A percentile compares a stretch with the other conserved stretches of the same genome.
phyloP scores from a whole-genome alignment of 2,888 invertebrate genomes.

The Luffia ferchaultella region DNA sequence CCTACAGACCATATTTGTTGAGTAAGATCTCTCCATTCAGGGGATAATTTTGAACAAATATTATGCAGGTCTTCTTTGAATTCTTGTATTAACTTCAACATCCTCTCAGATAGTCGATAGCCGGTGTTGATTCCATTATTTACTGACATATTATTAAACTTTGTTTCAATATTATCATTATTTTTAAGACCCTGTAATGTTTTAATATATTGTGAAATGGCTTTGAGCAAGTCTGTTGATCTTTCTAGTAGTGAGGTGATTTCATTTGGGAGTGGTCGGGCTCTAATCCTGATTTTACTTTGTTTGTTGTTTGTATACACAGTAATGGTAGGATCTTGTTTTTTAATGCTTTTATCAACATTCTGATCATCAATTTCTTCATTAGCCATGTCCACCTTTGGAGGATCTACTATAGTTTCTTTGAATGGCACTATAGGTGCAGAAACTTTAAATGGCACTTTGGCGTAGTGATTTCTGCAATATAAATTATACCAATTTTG shows the following conservation, averaged over 20 bases:
- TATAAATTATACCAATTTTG: conserved; percentile 6
- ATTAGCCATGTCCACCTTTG: conserved; percentile 84
- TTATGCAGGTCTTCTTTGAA: conserved; percentile 66
- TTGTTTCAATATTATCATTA: conserved; percentile 35
- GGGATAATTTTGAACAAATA: conserved; percentile 67
- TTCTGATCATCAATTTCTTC: conserved; percentile 78
- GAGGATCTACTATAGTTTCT: conserved; percentile 88
- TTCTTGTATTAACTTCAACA: conserved; percentile 46
- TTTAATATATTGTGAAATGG: conserved; percentile 60
- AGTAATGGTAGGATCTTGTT: conserved; percentile 58
- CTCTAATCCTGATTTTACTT: conserved; percentile 76
- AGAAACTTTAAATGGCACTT: conserved; percentile 88
- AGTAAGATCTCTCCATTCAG: conserved; percentile 58
- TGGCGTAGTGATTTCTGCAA: conserved; percentile 75
- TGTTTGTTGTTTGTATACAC: conserved; percentile 76
- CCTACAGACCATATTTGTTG: conserved; percentile 92
- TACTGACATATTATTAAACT: conserved; percentile 30
- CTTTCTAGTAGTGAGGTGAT: conserved; percentile 77
- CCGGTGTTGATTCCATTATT: conserved; percentile 25
- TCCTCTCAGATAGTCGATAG: conserved; percentile 41
- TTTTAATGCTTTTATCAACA: conserved; percentile 48
- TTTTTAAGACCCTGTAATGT: conserved; percentile 44
- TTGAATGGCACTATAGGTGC: conserved; percentile 96
- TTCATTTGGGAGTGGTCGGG: conserved; percentile 76
- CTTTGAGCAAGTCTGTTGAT: conserved; percentile 75